Percentiles rank a stretch among this genome's conserved stretches.
Evolutionary conservation across 2,113 vertebrate species (phyloP).

Genomic region (Crotalus helleri): DNA sequence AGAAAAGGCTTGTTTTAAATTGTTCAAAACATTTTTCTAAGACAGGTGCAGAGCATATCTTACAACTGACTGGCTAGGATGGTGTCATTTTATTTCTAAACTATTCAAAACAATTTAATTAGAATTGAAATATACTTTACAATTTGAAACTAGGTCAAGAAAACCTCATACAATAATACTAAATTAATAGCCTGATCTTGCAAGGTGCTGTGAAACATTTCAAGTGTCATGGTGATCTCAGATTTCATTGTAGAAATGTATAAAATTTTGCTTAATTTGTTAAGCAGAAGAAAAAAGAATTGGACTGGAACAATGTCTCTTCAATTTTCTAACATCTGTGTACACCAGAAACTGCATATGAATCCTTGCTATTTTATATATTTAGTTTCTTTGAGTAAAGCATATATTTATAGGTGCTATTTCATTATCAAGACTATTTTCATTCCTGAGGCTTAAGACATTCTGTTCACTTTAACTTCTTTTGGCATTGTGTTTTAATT

Average conservation of each 20-base stretch:
- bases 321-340: background rate
- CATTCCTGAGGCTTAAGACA: background rate
- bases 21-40: background rate
- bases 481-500: background rate
- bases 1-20: background rate
- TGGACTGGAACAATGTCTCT: background rate
- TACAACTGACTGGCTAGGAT: background rate
- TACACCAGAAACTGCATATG: background rate
- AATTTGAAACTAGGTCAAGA: background rate
- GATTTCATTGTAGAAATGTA: background rate
- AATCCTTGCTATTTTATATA: background rate
- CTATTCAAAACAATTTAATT: background rate
- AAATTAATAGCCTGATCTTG: background rate
- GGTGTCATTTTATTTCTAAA: background rate
- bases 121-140: background rate
- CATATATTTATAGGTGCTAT: background rate
- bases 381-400: background rate
- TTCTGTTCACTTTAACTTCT: background rate
- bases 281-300: background rate
- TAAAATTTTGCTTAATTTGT: background rate
- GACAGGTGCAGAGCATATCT: background rate
- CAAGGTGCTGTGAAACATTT: background rate
- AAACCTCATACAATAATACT: background rate
- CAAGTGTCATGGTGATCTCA: background rate
- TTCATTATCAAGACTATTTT: background rate